Conservation (phyloP, 2,888 invertebrate genomes). For the Drosophila putrida region DNA sequence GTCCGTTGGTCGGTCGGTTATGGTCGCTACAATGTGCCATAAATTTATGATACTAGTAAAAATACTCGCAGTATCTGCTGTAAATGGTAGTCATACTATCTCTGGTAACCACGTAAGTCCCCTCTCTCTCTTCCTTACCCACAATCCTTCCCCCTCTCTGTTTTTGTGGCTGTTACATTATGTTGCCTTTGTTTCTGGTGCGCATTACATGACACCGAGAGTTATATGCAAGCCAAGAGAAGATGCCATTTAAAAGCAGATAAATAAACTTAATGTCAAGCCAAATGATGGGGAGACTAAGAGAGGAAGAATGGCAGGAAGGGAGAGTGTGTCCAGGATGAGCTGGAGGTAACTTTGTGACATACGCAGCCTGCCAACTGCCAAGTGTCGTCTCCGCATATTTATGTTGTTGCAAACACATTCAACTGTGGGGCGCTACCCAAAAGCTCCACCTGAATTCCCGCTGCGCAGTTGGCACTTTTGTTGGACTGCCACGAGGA, state of each 20-base stretch:
- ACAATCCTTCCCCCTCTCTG: background rate
- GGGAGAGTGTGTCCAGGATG: slow-evolving; percentile 18
- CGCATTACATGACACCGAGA: slow-evolving; percentile 75
- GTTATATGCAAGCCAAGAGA: slow-evolving; percentile 73
- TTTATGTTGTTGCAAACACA: slow-evolving; percentile 45
- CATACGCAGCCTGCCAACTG: slow-evolving; percentile 58
- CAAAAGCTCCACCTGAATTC: slow-evolving; percentile 11
- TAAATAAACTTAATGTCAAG: slow-evolving; percentile 77
- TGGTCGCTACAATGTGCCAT: slow-evolving; percentile 71
- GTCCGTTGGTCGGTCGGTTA: too few relatives aligned
- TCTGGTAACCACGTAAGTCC: slow-evolving; percentile 34
- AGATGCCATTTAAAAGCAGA: slow-evolving; percentile 80
- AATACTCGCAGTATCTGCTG: slow-evolving; percentile 64
- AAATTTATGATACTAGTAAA: slow-evolving; percentile 81
- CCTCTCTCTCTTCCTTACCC: background rate
- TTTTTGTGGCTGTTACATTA: slow-evolving; percentile 69
- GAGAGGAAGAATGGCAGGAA: too few relatives aligned
- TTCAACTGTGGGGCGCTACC: slow-evolving; percentile 12
- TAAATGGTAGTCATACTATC: slow-evolving; percentile 72
- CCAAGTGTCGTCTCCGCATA: slow-evolving; percentile 49
- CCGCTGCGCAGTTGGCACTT: slow-evolving; percentile 14
- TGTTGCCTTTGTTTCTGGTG: slow-evolving; percentile 80
- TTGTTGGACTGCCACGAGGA: background rate
- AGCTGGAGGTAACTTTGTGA: slow-evolving; percentile 24
- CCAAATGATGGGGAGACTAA: slow-evolving; percentile 10